Percentiles rank a stretch among this genome's conserved stretches.
Evolutionary conservation across 2,888 invertebrate species (phyloP).

Genomic region (Buathra laborator): DNA sequence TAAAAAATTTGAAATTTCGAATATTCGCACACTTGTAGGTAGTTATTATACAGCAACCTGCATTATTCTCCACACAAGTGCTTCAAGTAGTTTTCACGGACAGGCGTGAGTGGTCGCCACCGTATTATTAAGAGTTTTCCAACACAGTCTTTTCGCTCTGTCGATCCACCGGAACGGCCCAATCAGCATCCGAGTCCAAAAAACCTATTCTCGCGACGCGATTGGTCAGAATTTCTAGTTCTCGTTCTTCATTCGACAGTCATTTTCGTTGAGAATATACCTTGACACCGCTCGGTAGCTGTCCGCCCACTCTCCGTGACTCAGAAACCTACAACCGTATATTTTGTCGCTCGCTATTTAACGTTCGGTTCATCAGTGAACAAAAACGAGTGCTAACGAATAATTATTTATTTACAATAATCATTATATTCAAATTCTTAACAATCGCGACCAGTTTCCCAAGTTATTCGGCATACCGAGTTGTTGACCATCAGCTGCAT

Average conservation of each 20-base stretch:
- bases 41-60: no score
- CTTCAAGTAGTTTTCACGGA: neutral
- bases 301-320: constrained; percentile 4
- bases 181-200: neutral
- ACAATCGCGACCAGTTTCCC: neutral
- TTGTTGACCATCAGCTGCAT: neutral
- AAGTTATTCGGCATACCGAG: neutral
- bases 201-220: neutral
- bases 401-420: neutral
- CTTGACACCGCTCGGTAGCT: neutral
- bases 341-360: neutral
- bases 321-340: neutral
- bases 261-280: neutral
- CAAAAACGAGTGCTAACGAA: neutral
- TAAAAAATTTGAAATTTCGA: neutral
- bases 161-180: neutral
- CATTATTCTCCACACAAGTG: neutral
- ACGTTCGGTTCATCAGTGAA: neutral
- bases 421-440: neutral
- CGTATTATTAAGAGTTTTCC: neutral
- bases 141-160: neutral
- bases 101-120: constrained; percentile 21
- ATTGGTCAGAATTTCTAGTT: neutral
- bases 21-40: neutral
- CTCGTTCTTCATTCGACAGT: neutral